Percentiles rank a stretch among this genome's conserved stretches.
Evolutionary conservation across 2,797 vertebrate genomes (phyloP).

Genomic region (Peromyscus aztecus): DNA sequence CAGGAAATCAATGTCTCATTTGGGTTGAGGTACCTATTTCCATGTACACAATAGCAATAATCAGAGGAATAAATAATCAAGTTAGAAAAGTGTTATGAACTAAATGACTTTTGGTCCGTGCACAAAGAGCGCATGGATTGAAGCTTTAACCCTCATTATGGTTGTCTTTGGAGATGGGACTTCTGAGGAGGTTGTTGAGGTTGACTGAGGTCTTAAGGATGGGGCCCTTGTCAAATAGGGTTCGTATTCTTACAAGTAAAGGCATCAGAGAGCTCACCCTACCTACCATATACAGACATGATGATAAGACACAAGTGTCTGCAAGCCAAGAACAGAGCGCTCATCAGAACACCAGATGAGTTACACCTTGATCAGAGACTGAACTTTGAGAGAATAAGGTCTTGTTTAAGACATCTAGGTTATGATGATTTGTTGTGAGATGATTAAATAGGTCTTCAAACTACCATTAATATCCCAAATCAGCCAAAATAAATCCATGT

Average conservation of each 20-base stretch:
- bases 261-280: background rate
- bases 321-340: background rate
- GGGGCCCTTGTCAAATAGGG: background rate
- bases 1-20: constrained; percentile 19
- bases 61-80: constrained; percentile 4
- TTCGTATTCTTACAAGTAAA: constrained; percentile 3
- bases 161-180: background rate
- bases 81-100: background rate
- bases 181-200: constrained; percentile 6
- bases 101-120: background rate
- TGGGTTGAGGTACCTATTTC: background rate
- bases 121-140: background rate
- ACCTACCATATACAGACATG: background rate
- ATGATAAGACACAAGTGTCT: background rate
- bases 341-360: background rate
- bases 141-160: background rate
- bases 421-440: background rate
- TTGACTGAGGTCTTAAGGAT: background rate
- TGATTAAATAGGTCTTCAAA: constrained; percentile 42
- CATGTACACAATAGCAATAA: constrained; percentile 17
- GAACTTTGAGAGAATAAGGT: constrained; percentile 29
- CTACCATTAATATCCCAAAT: background rate
- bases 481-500: constrained; percentile 24
- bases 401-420: background rate
- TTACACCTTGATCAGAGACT: background rate